These are phyloP conservation scores for Sthenelais limicola DNA, from an alignment of 2,888 invertebrate species.

Conservation along the genomic window DNA sequence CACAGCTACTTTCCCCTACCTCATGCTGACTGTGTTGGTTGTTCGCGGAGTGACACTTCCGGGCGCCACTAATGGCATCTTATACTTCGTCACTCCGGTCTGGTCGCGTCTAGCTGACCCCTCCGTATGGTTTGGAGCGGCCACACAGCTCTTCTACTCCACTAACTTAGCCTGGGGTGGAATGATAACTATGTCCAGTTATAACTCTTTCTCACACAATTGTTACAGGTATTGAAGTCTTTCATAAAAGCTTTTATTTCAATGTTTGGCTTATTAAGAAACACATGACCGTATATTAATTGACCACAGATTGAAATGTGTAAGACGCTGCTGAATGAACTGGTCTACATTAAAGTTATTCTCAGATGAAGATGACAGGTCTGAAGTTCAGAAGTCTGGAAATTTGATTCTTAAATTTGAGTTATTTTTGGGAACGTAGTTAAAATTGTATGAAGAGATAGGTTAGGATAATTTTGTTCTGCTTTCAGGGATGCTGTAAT, in stretches of 20 bases:
- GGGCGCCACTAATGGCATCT: slow-evolving; percentile 52
- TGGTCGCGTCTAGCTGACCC: slow-evolving; percentile 49
- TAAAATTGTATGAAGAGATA: no score
- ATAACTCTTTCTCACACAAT: slow-evolving; percentile 56
- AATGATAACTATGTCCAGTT: slow-evolving; percentile 61
- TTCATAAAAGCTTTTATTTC: no score
- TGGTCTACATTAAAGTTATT: no score
- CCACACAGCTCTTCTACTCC: slow-evolving; percentile 55
- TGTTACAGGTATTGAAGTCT: slow-evolving; percentile 54
- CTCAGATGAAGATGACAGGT: no score
- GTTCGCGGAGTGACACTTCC: slow-evolving; percentile 52
- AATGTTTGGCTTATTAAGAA: no score
- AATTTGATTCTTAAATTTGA: no score
- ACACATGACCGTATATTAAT: no score
- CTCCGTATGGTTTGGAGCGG: slow-evolving; percentile 54
- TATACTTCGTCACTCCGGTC: slow-evolving; percentile 51
- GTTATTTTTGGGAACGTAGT: no score
- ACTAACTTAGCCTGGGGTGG: slow-evolving; percentile 60
- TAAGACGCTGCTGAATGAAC: no score
- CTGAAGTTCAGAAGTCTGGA: no score
- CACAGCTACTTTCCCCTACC: slow-evolving; percentile 55
- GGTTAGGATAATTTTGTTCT: no score
- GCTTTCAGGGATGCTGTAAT: slow-evolving; percentile 54
- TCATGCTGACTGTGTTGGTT: slow-evolving; percentile 56
- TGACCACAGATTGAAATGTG: no score